These are phyloP conservation scores for Verasper variegatus DNA, from an alignment of 2,113 vertebrate genomes.

Conservation along the genomic window DNA sequence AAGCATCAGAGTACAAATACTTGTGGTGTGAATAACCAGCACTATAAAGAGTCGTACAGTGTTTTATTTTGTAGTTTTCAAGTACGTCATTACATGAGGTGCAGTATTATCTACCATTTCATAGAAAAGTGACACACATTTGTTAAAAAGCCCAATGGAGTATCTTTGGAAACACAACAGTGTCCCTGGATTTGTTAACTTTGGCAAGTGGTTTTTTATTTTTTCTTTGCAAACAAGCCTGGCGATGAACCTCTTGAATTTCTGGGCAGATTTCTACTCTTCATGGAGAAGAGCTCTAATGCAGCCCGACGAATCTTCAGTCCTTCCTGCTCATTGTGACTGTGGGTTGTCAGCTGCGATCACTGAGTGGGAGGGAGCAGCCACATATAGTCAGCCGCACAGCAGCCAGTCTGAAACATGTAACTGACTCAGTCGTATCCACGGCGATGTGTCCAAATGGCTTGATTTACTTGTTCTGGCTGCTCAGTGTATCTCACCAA, in stretches of 20 bases:
- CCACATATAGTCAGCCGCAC: not conserved
- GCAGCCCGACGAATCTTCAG: not conserved
- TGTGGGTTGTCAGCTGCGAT: constrained; percentile 20
- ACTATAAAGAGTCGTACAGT: too few relatives aligned
- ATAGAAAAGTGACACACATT: not conserved
- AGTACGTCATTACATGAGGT: not conserved
- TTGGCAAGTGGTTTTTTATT: not conserved
- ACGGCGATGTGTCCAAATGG: not conserved
- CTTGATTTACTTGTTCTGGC: not conserved
- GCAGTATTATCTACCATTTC: not conserved
- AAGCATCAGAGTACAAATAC: not conserved
- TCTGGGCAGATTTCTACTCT: not conserved
- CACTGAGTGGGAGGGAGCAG: constrained; percentile 26
- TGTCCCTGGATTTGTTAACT: not conserved
- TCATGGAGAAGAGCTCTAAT: constrained; percentile 5
- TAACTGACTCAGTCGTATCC: not conserved
- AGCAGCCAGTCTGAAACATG: constrained; percentile 11
- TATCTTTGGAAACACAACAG: not conserved
- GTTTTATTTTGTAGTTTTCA: not conserved
- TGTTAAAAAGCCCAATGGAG: not conserved
- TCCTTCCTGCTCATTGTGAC: not conserved
- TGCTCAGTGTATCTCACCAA: not conserved
- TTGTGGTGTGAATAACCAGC: not conserved
- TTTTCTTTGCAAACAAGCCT: not conserved
- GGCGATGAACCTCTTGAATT: not conserved